Conservation (phyloP, 1,140 invertebrate species). For the Musca vetustissima region DNA sequence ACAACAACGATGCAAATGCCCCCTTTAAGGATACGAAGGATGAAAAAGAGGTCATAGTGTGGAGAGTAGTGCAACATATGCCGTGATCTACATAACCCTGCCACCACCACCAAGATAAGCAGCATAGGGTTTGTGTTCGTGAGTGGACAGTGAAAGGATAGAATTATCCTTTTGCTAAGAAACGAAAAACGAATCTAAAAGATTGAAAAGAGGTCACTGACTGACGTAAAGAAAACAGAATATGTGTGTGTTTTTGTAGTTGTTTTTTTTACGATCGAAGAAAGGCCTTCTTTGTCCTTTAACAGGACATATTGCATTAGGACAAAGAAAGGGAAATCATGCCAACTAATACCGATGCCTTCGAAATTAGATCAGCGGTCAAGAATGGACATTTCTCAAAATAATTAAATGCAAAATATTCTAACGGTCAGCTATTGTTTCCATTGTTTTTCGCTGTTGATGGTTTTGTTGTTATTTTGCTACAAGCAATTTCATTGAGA, state of each 20-base stretch:
- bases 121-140: too few relatives aligned
- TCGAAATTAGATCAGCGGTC: constrained; percentile 1
- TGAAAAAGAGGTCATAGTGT: too few relatives aligned
- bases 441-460: neutral
- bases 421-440: constrained; percentile 19
- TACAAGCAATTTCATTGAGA: neutral
- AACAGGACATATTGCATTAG: too few relatives aligned
- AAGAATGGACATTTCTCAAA: constrained; percentile 1
- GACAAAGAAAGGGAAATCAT: neutral
- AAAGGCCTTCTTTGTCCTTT: too few relatives aligned
- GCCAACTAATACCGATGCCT: neutral
- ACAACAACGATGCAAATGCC: constrained; percentile 12
- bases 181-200: neutral
- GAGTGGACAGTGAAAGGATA: too few relatives aligned
- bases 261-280: too few relatives aligned
- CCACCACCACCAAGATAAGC: too few relatives aligned
- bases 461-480: neutral
- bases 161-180: too few relatives aligned
- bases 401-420: neutral
- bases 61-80: too few relatives aligned
- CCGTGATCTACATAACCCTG: constrained; percentile 3
- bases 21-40: too few relatives aligned
- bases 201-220: constrained; percentile 22
- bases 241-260: neutral
- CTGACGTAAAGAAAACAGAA: neutral